Evolutionary conservation across 2,113 vertebrate species (phyloP).

Genomic region (Pimephales promelas): DNA sequence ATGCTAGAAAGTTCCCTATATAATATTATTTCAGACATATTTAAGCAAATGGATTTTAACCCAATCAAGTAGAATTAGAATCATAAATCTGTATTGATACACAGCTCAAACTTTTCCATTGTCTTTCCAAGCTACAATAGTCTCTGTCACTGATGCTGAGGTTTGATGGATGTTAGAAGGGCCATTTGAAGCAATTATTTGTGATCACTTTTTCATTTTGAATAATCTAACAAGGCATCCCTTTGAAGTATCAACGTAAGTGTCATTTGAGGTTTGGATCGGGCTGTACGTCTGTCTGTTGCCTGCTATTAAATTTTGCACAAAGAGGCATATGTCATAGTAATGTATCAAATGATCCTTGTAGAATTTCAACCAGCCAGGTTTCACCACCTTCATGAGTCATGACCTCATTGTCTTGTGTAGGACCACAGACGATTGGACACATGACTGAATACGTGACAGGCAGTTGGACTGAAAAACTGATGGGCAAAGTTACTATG

Average conservation of each 20-base stretch:
- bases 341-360: not conserved
- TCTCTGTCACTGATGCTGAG: not conserved
- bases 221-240: not conserved
- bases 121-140: not conserved
- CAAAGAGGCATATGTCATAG: not conserved
- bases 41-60: not conserved
- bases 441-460: not conserved
- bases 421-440: not conserved
- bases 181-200: not conserved
- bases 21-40: not conserved
- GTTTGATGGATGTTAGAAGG: not conserved
- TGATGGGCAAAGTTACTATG: constrained; percentile 13
- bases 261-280: not conserved
- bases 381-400: not conserved
- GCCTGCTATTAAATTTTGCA: not conserved
- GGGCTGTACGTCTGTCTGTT: not conserved
- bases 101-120: not conserved
- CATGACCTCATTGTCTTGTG: not conserved
- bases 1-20: not conserved
- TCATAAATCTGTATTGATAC: not conserved
- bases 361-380: not conserved
- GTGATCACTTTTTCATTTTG: not conserved
- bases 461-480: constrained; percentile 4
- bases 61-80: not conserved
- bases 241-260: not conserved